Conservation (phyloP, 2,113 vertebrate species). For the Cyanoramphus novaezelandiae region DNA sequence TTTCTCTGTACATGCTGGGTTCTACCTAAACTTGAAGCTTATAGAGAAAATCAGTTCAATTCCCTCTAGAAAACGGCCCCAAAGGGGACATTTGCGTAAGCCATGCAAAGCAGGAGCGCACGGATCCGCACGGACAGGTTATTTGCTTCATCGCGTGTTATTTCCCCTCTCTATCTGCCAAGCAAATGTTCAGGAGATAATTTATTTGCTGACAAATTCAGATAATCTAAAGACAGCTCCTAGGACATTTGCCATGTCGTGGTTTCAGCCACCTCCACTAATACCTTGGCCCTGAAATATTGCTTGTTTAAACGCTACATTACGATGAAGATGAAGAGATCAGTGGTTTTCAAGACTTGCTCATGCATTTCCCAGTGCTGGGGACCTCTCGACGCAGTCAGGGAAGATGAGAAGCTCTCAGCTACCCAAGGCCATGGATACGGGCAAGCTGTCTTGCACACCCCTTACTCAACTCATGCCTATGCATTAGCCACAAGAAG, state of each 20-base stretch:
- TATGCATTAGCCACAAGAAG: neutral
- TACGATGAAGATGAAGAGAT: conserved; percentile 30
- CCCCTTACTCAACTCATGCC: neutral
- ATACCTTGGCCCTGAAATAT: conserved; percentile 46
- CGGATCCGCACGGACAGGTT: neutral
- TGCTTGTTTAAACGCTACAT: conserved; percentile 11
- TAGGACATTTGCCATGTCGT: conserved; percentile 11
- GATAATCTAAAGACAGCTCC: conserved; percentile 51
- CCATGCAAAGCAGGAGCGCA: neutral
- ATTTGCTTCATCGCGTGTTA: neutral
- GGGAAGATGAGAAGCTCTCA: neutral
- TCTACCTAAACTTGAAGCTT: neutral
- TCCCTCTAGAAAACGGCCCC: neutral
- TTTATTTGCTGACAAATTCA: conserved; percentile 60
- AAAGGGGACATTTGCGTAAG: neutral
- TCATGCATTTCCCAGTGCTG: neutral
- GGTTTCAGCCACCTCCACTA: conserved; percentile 44
- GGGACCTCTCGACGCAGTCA: neutral
- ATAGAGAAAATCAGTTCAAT: neutral
- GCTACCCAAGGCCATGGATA: neutral
- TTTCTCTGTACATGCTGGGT: neutral
- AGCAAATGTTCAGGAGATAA: neutral
- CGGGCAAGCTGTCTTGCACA: rapidly evolving
- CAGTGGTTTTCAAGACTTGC: neutral
- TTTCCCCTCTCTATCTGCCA: conserved; percentile 4